Conservation (phyloP, 2,888 invertebrate genomes). For the Unio pictorum region DNA sequence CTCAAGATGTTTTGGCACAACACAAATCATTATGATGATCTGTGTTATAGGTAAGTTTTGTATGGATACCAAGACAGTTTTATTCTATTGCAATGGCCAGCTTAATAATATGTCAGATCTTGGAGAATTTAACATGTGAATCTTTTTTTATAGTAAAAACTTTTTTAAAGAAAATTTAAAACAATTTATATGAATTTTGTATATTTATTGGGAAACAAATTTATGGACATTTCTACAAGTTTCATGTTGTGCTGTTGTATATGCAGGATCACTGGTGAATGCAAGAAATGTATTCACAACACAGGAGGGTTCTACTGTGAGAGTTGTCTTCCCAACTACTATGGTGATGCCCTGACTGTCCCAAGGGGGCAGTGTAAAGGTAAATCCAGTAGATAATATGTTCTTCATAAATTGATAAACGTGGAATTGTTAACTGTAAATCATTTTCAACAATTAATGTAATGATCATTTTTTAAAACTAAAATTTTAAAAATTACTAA, state of each 20-base stretch:
- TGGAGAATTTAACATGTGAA: too few relatives aligned
- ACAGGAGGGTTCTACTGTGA: constrained; percentile 94
- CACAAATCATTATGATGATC: too few relatives aligned
- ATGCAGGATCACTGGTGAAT: constrained; percentile 89
- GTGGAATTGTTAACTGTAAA: not conserved
- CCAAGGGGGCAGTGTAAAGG: constrained; percentile 85
- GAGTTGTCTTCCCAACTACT: constrained; percentile 91
- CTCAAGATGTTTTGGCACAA: too few relatives aligned
- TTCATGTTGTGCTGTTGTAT: not conserved
- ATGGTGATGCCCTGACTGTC: constrained; percentile 91
- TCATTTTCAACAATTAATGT: not conserved
- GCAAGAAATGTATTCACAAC: constrained; percentile 96
- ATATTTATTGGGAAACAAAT: not conserved
- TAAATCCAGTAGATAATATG: constrained; percentile 35
- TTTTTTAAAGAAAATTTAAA: too few relatives aligned
- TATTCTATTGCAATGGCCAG: too few relatives aligned
- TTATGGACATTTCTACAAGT: not conserved
- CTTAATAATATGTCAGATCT: too few relatives aligned
- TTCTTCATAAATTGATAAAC: not conserved
- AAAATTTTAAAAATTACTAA: too few relatives aligned
- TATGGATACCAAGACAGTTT: too few relatives aligned
- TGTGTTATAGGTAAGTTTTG: too few relatives aligned
- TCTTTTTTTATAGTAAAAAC: too few relatives aligned
- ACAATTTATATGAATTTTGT: too few relatives aligned
- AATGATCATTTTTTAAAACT: too few relatives aligned